A percentile compares a stretch with the other conserved stretches of the same genome.
phyloP scores from a whole-genome alignment of 2,113 vertebrate genomes.

The Salvator merianae region DNA sequence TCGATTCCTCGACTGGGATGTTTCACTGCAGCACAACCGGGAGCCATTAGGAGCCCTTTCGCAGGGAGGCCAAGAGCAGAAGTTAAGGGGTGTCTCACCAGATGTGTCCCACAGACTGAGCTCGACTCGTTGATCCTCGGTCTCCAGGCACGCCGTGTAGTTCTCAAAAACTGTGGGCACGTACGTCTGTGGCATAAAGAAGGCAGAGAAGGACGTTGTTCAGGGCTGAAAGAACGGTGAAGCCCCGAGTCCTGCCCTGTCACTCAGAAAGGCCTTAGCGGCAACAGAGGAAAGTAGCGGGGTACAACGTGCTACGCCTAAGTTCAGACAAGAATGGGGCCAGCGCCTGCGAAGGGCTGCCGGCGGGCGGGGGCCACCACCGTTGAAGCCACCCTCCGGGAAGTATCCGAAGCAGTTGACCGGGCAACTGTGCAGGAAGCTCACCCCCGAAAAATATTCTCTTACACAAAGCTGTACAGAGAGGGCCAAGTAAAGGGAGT shows the following conservation, averaged over 20 bases:
- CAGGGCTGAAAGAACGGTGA: neutral
- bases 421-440: neutral
- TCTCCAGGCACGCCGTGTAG: slow-evolving; percentile 92
- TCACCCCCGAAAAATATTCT: neutral
- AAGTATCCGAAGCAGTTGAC: neutral
- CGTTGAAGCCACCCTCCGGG: neutral
- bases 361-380: too few species aligned
- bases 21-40: neutral
- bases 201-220: neutral
- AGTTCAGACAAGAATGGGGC: neutral
- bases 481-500: neutral
- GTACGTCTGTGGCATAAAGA: slow-evolving; percentile 82
- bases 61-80: neutral
- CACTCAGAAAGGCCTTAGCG: neutral
- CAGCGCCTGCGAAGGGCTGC: neutral
- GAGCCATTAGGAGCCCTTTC: neutral
- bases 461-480: neutral
- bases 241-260: too few species aligned
- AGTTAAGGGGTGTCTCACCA: slow-evolving; percentile 74
- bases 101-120: slow-evolving; percentile 97
- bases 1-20: neutral
- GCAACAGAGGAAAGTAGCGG: neutral
- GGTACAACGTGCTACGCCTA: neutral
- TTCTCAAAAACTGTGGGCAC: slow-evolving; percentile 97
- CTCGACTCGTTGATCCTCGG: slow-evolving; percentile 92